These are phyloP conservation scores for Salpingus planirostris DNA, from an alignment of 2,888 invertebrate genomes.

Conservation along the genomic window DNA sequence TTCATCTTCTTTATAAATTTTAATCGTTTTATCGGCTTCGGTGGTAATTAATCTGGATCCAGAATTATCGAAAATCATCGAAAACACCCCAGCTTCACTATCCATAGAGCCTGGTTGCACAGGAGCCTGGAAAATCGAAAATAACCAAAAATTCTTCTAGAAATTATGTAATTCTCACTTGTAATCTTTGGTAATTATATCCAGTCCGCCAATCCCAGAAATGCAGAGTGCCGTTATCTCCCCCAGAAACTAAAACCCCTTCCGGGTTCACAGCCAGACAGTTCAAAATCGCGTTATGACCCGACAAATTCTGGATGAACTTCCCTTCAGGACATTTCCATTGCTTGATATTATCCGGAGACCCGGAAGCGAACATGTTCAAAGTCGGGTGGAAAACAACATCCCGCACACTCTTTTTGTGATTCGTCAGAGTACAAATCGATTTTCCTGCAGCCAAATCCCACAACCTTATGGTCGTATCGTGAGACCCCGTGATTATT, in stretches of 20 bases:
- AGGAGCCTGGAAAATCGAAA: constrained; percentile 68
- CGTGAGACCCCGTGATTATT: constrained; percentile 89
- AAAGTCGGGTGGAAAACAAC: constrained; percentile 68
- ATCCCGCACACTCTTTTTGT: constrained; percentile 90
- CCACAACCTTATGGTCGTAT: constrained; percentile 95
- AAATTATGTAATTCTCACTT: too few species aligned
- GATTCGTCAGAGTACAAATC: constrained; percentile 90
- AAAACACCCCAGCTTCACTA: constrained; percentile 96
- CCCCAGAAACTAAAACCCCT: constrained; percentile 94
- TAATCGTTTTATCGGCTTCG: constrained; percentile 98
- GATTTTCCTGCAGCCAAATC: constrained; percentile 95
- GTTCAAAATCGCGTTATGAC: constrained; percentile 96
- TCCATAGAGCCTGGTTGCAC: constrained; percentile 99
- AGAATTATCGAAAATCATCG: constrained; percentile 92
- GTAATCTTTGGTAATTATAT: constrained; percentile 92
- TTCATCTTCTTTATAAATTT: constrained; percentile 97
- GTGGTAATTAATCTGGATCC: constrained; percentile 90
- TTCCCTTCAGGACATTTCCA: constrained; percentile 98
- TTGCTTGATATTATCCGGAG: constrained; percentile 98
- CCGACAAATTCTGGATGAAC: constrained; percentile 93
- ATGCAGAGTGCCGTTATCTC: constrained; percentile 95
- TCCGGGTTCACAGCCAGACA: constrained; percentile 92
- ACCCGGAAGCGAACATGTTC: constrained; percentile 95
- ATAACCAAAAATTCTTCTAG: too few species aligned
- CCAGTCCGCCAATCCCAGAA: constrained; percentile 99